Percentiles rank a stretch among this genome's conserved stretches.
Evolutionary conservation across 1,140 invertebrate species (phyloP).

Genomic region (Triops cancriformis): DNA sequence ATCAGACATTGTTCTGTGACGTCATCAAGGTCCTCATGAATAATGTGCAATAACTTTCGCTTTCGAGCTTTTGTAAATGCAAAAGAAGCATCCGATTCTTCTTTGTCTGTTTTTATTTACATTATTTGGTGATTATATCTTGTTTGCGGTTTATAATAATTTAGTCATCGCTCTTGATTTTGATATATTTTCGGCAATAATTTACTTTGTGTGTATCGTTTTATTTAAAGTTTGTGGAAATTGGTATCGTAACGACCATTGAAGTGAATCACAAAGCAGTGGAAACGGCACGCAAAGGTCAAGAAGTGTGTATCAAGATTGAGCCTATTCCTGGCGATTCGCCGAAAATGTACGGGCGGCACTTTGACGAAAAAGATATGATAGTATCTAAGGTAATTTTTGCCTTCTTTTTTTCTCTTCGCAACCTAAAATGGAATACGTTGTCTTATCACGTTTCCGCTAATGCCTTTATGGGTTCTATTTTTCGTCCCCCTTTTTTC

Average conservation of each 20-base stretch:
- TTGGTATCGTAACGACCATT: slow-evolving; percentile 91
- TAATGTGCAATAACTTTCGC: no score
- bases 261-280: slow-evolving; percentile 72
- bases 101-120: no score
- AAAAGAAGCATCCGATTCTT: no score
- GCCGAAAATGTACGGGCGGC: slow-evolving; percentile 95
- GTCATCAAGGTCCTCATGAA: no score
- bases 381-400: slow-evolving; percentile 83
- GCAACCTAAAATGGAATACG: background rate
- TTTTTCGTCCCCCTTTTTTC: background rate
- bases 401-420: background rate
- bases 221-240: slow-evolving; percentile 73
- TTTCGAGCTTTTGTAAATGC: no score
- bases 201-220: slow-evolving; percentile 15
- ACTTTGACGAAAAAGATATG: slow-evolving; percentile 94
- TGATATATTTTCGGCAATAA: background rate
- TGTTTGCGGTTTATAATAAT: no score
- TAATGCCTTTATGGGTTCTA: slow-evolving; percentile 16
- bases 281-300: slow-evolving; percentile 85
- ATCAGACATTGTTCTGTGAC: no score
- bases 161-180: no score
- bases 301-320: slow-evolving; percentile 98
- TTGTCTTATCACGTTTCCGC: slow-evolving; percentile 23
- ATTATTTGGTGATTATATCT: no score
- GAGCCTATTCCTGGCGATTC: slow-evolving; percentile 91